Conservation (phyloP, 2,888 invertebrate genomes). For the Cremastobaeus sp. region DNA sequence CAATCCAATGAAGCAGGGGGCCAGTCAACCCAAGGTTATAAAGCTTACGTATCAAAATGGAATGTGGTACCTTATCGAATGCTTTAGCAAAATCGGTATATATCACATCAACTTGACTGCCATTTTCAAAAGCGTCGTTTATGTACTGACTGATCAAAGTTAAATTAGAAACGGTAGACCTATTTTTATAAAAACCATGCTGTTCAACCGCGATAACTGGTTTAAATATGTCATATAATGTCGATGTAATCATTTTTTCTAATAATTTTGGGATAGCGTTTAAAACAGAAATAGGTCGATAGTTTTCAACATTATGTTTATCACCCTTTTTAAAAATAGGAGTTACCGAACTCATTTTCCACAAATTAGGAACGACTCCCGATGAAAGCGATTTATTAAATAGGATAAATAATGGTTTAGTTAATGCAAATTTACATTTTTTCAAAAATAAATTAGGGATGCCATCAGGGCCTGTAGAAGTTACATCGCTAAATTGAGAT, state of each 20-base stretch:
- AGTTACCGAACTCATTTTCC: slow-evolving; percentile 40
- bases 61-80: slow-evolving; percentile 62
- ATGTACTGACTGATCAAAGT: slow-evolving; percentile 36
- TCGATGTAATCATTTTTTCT: slow-evolving; percentile 25
- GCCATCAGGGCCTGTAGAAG: slow-evolving; percentile 18
- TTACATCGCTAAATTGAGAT: not conserved
- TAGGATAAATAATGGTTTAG: slow-evolving; percentile 16
- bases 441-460: slow-evolving; percentile 33
- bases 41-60: slow-evolving; percentile 54
- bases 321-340: slow-evolving; percentile 48
- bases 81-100: slow-evolving; percentile 64
- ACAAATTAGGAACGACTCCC: slow-evolving; percentile 30
- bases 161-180: slow-evolving; percentile 22
- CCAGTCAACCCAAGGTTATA: slow-evolving; percentile 14
- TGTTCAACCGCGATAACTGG: slow-evolving; percentile 22
- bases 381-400: slow-evolving; percentile 32
- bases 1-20: slow-evolving; percentile 46
- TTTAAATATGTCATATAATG: not conserved
- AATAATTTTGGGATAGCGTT: slow-evolving; percentile 50
- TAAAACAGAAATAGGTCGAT: slow-evolving; percentile 44
- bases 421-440: slow-evolving; percentile 20
- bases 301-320: slow-evolving; percentile 29
- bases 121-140: slow-evolving; percentile 41
- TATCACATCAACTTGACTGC: slow-evolving; percentile 50
- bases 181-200: slow-evolving; percentile 26